These are phyloP conservation scores for Fistularia tabacaria DNA, from an alignment of 2,797 vertebrate genomes.

Conservation along the genomic window DNA sequence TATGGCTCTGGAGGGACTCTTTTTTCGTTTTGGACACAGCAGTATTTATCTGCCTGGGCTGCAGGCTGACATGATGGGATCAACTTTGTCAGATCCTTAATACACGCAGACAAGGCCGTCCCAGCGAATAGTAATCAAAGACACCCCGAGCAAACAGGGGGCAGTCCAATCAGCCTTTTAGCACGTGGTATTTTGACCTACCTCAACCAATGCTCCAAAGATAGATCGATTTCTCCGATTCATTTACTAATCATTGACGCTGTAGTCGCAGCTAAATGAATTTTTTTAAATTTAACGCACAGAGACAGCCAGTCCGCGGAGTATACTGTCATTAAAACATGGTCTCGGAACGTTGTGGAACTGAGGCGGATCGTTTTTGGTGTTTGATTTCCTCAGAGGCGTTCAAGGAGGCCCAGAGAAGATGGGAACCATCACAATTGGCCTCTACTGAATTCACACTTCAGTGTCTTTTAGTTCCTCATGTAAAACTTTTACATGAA, in stretches of 20 bases:
- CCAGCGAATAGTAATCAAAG: conserved; percentile 77
- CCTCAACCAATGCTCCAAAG: conserved; percentile 19
- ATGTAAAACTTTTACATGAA: conserved; percentile 12
- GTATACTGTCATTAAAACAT: conserved; percentile 11
- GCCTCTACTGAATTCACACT: conserved; percentile 32
- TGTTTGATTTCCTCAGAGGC: conserved; percentile 31
- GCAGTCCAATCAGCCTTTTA: conserved; percentile 54
- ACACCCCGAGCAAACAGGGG: conserved; percentile 65
- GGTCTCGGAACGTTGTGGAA: conserved; percentile 8
- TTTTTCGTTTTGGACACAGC: conserved; percentile 76
- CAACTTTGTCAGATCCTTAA: conserved; percentile 79
- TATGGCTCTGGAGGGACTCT: conserved; percentile 77
- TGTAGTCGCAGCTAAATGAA: conserved; percentile 11
- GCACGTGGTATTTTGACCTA: conserved; percentile 38
- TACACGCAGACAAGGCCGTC: conserved; percentile 69
- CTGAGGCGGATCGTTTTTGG: neutral
- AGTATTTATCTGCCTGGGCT: conserved; percentile 79
- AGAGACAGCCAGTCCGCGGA: conserved; percentile 7
- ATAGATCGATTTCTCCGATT: conserved; percentile 7
- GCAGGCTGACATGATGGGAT: conserved; percentile 78
- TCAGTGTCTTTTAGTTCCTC: conserved; percentile 26
- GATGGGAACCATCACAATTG: conserved; percentile 29
- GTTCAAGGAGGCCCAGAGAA: conserved; percentile 51
- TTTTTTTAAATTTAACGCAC: conserved; percentile 43
- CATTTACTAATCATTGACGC: conserved; percentile 20